Conservation (phyloP, 53 echinoderm and acorn worm genomes). For the Paracentrotus lividus region DNA sequence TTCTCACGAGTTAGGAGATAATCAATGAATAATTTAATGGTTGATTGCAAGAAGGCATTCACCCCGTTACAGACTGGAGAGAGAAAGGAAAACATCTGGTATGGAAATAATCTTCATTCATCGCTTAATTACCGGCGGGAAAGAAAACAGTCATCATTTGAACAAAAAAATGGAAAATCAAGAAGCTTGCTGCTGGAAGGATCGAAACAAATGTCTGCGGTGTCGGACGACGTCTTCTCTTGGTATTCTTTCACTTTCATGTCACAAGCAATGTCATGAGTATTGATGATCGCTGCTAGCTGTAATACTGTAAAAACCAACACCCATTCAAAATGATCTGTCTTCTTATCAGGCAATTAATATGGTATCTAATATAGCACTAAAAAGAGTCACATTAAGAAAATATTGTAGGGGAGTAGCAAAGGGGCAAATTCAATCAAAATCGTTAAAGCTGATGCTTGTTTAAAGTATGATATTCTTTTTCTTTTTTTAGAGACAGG, state of each 20-base stretch:
- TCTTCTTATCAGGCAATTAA: neutral
- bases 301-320: no score
- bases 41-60: conserved; percentile 1
- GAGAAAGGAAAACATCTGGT: neutral
- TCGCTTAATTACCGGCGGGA: conserved; percentile 38
- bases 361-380: no score
- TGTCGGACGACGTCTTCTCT: neutral
- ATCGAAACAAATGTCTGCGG: neutral
- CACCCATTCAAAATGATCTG: neutral
- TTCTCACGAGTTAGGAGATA: neutral
- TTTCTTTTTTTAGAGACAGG: no score
- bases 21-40: conserved; percentile 11
- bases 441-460: no score
- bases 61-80: neutral
- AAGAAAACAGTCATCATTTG: conserved; percentile 21
- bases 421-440: no score
- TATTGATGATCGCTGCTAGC: neutral
- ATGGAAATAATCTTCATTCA: conserved; percentile 40
- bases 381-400: no score
- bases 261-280: neutral
- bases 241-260: neutral
- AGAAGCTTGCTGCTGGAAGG: conserved; percentile 16
- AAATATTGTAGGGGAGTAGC: no score
- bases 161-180: neutral
- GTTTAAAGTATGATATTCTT: no score